Base-by-base conservation (phyloP, 35 echinoderm and acorn worm species). In the Apostichopus californicus region DNA sequence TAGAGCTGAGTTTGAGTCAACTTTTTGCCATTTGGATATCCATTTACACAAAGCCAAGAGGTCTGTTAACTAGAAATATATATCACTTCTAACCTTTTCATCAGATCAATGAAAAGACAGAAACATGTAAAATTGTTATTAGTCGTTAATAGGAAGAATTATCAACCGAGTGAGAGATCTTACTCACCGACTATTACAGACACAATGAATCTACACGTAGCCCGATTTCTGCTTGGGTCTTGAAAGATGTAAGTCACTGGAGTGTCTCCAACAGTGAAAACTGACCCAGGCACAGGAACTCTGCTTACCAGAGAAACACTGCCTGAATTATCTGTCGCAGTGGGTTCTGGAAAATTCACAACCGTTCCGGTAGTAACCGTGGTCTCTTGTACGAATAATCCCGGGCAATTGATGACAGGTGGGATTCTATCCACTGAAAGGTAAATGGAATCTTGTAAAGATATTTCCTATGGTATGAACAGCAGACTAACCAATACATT, bases 241-340 rank as follows among this genome's bases (percentile, higher is more conserved):
- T 57, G 15, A 59, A 57, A 85, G 15, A 85, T 55, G 22, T 85
- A 85, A 20, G 81, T 85, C 13, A 85, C 81, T 58, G 12, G 15
- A 21, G 81, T 85, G 6, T 14, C 6, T 22, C 81, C 81, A 21
- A 58, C 24, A 17, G 9, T 17, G 11, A 85, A 85, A 5, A 52
- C 6, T 10, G 8, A 10, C 58, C 81, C 81, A 85, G 20, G 55
- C 23, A n/a, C 4, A 5, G 17, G 54, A 20, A 17, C 58, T 9
- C 18, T 5, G 10, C 54, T 58, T 17, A 58, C 54, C 17, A 85
- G 14, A 15, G 8, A 9, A 21, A 59, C 81, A 9, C 6, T 53
- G 4, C 81, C 81, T 54, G 55, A 58, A 8, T 85, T 85, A 52
- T 85, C 81, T n/a, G 81, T 85, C 17, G 81, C 81, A 8, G 56